Conservation (phyloP, 2,797 vertebrate species). For the Hozukius guyotensis region DNA sequence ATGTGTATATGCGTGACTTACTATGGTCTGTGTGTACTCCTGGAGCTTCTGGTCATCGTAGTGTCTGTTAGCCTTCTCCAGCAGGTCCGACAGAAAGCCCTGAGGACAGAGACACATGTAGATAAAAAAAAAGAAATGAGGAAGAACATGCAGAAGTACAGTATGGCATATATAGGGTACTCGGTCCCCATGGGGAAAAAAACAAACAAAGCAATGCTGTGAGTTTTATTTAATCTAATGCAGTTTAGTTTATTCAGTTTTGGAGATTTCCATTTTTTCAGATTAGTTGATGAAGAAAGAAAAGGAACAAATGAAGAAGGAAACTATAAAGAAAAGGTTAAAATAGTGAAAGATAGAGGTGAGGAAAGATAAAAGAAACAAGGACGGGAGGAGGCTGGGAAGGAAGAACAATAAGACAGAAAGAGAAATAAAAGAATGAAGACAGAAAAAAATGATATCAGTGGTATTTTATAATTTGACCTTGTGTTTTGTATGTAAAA, state of each 20-base stretch:
- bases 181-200: not conserved
- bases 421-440: not conserved
- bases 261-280: not conserved
- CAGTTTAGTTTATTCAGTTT: not conserved
- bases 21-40: constrained; percentile 97
- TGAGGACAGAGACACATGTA: constrained; percentile 67
- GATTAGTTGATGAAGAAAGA: not conserved
- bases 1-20: constrained; percentile 72
- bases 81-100: constrained; percentile 95
- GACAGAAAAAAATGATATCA: not conserved
- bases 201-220: not conserved
- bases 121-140: not conserved
- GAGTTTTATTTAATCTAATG: not conserved
- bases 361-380: not conserved
- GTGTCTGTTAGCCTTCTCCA: constrained; percentile 95
- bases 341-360: not conserved
- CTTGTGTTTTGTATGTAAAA: not conserved
- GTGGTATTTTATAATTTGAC: not conserved
- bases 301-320: not conserved
- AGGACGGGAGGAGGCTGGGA: not conserved
- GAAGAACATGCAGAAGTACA: not conserved
- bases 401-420: not conserved
- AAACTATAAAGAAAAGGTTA: not conserved
- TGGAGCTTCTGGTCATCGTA: constrained; percentile 94
- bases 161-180: not conserved